Conservation (phyloP, 1,140 invertebrate species). For the Drosophila pectinifera region DNA sequence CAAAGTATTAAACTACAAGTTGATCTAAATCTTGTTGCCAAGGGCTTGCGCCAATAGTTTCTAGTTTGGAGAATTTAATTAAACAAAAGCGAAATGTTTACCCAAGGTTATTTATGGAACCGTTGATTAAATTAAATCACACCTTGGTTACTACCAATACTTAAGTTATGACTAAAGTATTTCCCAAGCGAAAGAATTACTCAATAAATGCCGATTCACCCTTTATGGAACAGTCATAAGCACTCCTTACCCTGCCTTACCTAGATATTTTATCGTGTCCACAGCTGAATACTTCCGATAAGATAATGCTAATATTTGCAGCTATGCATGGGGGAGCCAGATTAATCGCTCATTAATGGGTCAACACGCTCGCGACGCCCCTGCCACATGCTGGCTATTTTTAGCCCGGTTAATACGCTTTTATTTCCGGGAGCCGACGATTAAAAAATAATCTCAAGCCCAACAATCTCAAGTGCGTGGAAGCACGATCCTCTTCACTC, state of each 20-base stretch:
- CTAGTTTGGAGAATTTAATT: neutral
- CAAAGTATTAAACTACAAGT: neutral
- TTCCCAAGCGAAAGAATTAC: neutral
- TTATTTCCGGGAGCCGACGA: slow-evolving; percentile 48
- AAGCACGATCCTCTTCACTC: slow-evolving; percentile 37
- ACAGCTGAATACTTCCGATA: slow-evolving; percentile 36
- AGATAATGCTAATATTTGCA: slow-evolving; percentile 37
- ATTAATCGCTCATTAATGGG: slow-evolving; percentile 37
- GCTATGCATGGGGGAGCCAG: slow-evolving; percentile 14
- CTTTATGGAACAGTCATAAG: neutral
- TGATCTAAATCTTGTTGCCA: slow-evolving; percentile 5
- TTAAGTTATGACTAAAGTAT: slow-evolving; percentile 10
- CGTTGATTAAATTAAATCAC: slow-evolving; percentile 9
- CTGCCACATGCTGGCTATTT: slow-evolving; percentile 29
- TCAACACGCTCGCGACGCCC: slow-evolving; percentile 23
- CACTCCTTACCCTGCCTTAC: neutral
- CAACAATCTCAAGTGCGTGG: slow-evolving; percentile 41
- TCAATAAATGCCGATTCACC: slow-evolving; percentile 13
- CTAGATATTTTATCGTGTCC: slow-evolving; percentile 17
- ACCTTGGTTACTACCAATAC: neutral
- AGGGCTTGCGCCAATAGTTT: slow-evolving; percentile 6
- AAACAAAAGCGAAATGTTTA: slow-evolving; percentile 2
- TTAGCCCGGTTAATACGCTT: slow-evolving; percentile 36
- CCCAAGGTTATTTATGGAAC: neutral
- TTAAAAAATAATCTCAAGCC: slow-evolving; percentile 34